Conservation (phyloP, 2,888 invertebrate genomes). For the Tenthredo scrophulariae region DNA sequence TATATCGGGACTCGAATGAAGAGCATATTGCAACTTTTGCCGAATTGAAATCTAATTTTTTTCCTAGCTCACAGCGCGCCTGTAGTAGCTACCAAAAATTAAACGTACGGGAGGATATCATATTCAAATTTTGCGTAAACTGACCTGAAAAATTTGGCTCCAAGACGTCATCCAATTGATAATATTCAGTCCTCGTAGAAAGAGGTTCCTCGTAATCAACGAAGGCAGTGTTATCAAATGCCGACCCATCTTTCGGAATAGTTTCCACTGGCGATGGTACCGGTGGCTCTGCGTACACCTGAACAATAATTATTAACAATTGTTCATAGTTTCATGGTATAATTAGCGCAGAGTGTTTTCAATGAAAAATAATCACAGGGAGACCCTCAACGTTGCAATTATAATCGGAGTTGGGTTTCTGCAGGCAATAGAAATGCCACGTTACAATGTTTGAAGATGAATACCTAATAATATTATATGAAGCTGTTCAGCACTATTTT, state of each 20-base stretch:
- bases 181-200: slow-evolving; percentile 87
- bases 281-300: slow-evolving; percentile 75
- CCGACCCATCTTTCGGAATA: slow-evolving; percentile 74
- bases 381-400: neutral
- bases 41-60: neutral
- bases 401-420: neutral
- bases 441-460: neutral
- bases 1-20: neutral
- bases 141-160: slow-evolving; percentile 72
- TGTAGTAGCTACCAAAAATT: neutral
- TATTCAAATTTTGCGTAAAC: neutral
- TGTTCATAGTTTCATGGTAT: neutral
- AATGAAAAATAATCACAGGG: neutral
- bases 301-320: slow-evolving; percentile 56
- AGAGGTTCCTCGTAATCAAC: slow-evolving; percentile 92
- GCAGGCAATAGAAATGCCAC: neutral
- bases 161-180: slow-evolving; percentile 82
- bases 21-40: neutral
- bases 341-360: neutral
- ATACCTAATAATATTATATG: neutral
- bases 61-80: neutral
- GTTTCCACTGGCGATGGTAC: slow-evolving; percentile 67
- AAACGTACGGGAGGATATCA: neutral
- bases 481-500: neutral
- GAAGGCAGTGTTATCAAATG: slow-evolving; percentile 88